phyloP scores from a whole-genome alignment of 2,888 invertebrate genomes.

The Caenorhabditis sp. region DNA sequence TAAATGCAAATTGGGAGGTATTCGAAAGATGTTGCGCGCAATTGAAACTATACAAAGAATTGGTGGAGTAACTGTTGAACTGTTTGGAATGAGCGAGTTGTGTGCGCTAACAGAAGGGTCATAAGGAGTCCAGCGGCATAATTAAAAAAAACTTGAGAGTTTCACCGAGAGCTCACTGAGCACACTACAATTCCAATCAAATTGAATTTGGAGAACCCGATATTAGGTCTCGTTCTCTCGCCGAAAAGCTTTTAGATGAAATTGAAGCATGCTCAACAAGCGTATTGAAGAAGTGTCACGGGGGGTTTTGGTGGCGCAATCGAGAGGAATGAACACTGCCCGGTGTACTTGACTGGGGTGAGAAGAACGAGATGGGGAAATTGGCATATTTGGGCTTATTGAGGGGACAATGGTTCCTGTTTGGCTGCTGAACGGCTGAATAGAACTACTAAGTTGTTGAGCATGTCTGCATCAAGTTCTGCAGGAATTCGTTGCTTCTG shows the following conservation, averaged over 20 bases:
- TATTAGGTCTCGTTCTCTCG: background rate
- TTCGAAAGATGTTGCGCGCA: constrained; percentile 21
- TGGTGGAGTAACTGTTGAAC: constrained; percentile 25
- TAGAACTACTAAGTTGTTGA: background rate
- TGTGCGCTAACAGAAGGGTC: constrained; percentile 7
- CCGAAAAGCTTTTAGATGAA: constrained; percentile 10
- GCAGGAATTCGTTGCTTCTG: constrained; percentile 10
- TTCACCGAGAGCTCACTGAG: constrained; percentile 23
- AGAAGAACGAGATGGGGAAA: background rate
- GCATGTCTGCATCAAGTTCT: background rate
- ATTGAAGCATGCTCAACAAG: constrained; percentile 41
- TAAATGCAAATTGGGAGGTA: constrained; percentile 38
- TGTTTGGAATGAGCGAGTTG: constrained; percentile 51
- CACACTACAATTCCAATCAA: constrained; percentile 42
- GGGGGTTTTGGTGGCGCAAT: constrained; percentile 20
- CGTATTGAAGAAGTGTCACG: constrained; percentile 30
- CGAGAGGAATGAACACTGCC: constrained; percentile 31
- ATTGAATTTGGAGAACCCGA: constrained; percentile 10
- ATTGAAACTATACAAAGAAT: constrained; percentile 41
- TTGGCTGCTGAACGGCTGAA: background rate
- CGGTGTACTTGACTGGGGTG: constrained; percentile 32
- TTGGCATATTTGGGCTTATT: constrained; percentile 5
- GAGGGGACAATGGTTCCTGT: constrained; percentile 10
- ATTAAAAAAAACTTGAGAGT: constrained; percentile 5
- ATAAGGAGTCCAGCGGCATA: constrained; percentile 30